Conservation (phyloP, 1,140 invertebrate genomes). For the Megathymus violae region DNA sequence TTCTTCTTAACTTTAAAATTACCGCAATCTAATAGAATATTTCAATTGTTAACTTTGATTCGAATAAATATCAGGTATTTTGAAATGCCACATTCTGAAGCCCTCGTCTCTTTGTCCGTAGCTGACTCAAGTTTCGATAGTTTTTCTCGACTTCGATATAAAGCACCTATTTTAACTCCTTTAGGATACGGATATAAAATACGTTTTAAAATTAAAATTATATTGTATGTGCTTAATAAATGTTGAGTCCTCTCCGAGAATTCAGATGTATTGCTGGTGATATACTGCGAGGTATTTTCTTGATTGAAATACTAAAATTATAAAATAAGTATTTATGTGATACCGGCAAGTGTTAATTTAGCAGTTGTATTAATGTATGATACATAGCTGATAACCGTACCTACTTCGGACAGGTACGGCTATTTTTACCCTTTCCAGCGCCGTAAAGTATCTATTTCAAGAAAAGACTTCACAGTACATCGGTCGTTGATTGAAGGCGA, state of each 20-base stretch:
- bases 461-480: slow-evolving; percentile 7
- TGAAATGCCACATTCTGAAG: slow-evolving; percentile 4
- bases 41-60: not conserved
- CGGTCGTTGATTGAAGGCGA: slow-evolving; percentile 1
- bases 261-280: not conserved
- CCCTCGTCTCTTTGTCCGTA: not conserved
- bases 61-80: slow-evolving; percentile 1
- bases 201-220: slow-evolving; percentile 12
- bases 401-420: no score
- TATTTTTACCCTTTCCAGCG: no score
- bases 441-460: not conserved
- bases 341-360: no score
- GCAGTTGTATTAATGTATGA: no score
- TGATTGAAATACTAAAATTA: not conserved
- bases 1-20: slow-evolving; percentile 1
- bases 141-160: slow-evolving; percentile 6
- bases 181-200: slow-evolving; percentile 15
- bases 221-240: not conserved
- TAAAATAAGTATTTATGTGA: no score
- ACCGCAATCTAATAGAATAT: slow-evolving; percentile 5
- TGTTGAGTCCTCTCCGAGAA: slow-evolving; percentile 12
- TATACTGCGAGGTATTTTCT: slow-evolving; percentile 3
- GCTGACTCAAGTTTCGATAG: not conserved
- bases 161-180: slow-evolving; percentile 17
- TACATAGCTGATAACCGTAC: no score